Base-by-base conservation (phyloP, 2,888 invertebrate species). In the Penaeus monodon region DNA sequence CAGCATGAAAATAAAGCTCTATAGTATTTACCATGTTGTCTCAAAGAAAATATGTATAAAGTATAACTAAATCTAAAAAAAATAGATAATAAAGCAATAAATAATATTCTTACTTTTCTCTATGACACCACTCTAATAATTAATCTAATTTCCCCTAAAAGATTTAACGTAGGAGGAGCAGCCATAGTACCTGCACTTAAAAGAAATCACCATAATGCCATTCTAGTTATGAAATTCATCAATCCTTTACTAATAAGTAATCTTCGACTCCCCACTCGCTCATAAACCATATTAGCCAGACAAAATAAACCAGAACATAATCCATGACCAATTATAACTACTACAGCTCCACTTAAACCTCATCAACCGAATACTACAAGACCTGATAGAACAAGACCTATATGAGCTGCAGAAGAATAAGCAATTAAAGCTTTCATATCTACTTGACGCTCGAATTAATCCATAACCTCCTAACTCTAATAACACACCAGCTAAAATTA, bases 381-480 rank as follows among this genome's bases (percentile, higher is more conserved):
- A 1, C 85, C 85, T 1, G 76, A 66, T 84, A 87, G 65, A 57
- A 80, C 94, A 91, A 95, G 91, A 20, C 94, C 93, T 93, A 96
- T 95, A 93, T 96, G 95, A 90, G 94, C 94, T 0, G 95, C 94
- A 66, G 95, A 96, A 90, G 95, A 95, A 93, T 95, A 95, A 92
- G 95, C 95, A 94, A 96, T 94, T 93, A 95, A 94, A 90, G 94
- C 93, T 91, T 95, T 96, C 92, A 95, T 93, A 94, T 96, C 96
- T 84, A 93, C 93, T 92, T 95, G 95, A 92, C 91, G 94, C 90
- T 0, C 95, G 95, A 88, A 95, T 92, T 91, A 95, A 91, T 0
- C 95, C 95, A 93, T 95, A 96, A 0, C 95, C 95, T 0, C 95
- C 95, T 93, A 95, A 94, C 92, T 96, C 96, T 92, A 96, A 93